phyloP scores from a whole-genome alignment of 2,113 vertebrate genomes.

The Pterocles orientalis region DNA sequence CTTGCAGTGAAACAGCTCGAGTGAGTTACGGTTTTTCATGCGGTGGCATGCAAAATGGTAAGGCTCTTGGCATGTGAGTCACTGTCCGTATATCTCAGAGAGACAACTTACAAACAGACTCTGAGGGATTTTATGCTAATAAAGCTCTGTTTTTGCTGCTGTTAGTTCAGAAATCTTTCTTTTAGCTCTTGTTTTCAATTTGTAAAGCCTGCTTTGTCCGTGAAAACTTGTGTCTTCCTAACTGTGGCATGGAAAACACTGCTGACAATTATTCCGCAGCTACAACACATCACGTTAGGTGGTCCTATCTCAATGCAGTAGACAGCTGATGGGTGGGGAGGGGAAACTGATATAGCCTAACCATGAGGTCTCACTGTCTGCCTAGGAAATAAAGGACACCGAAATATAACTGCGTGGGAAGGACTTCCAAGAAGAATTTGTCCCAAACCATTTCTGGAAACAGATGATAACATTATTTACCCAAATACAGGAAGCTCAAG shows the following conservation, averaged over 20 bases:
- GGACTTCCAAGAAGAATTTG: slow-evolving; percentile 73
- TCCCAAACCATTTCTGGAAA: slow-evolving; percentile 72
- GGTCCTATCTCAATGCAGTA: not conserved
- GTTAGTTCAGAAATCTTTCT: not conserved
- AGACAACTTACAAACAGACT: not conserved
- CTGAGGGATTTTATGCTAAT: not conserved
- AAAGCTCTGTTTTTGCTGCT: not conserved
- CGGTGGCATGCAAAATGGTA: not conserved
- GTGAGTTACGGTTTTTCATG: not conserved
- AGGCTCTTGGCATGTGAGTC: not conserved
- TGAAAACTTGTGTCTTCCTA: not conserved
- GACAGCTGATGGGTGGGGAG: slow-evolving; percentile 30
- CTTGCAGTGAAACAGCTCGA: not conserved
- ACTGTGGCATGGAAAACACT: not conserved
- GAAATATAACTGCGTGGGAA: slow-evolving; percentile 71
- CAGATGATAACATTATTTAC: slow-evolving; percentile 74
- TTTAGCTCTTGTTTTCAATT: not conserved
- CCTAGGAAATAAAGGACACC: slow-evolving; percentile 61
- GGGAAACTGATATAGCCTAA: not conserved
- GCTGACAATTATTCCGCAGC: accelerated
- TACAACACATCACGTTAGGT: not conserved
- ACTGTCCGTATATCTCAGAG: accelerated
- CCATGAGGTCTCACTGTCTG: slow-evolving; percentile 45
- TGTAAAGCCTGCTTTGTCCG: not conserved
- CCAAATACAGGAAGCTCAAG: slow-evolving; percentile 63